phyloP scores from a whole-genome alignment of 2,797 vertebrate genomes.

The Takifugu ocellatus region DNA sequence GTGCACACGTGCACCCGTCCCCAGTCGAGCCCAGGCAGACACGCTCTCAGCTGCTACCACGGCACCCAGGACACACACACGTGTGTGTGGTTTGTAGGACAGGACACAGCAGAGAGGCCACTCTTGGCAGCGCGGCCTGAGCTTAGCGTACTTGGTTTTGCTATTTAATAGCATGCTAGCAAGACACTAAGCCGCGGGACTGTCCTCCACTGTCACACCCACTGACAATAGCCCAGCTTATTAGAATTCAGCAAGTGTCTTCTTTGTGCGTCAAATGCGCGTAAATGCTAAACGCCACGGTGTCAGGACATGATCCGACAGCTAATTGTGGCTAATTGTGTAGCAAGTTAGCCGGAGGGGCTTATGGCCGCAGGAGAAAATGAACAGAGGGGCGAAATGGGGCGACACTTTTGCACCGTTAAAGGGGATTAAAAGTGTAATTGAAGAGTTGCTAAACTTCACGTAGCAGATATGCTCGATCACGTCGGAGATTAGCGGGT shows the following conservation, averaged over 20 bases:
- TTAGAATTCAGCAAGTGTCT: conserved; percentile 37
- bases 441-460: conserved; percentile 2
- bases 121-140: no score
- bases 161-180: neutral
- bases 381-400: conserved; percentile 13
- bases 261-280: conserved; percentile 22
- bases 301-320: conserved; percentile 53
- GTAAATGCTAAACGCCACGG: conserved; percentile 38
- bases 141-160: no score
- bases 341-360: conserved; percentile 31
- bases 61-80: no score
- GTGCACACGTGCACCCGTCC: conserved; percentile 10
- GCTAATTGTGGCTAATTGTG: conserved; percentile 57
- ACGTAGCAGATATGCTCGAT: conserved; percentile 21
- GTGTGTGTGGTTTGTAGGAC: no score
- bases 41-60: conserved; percentile 55
- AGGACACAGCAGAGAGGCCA: no score
- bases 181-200: conserved; percentile 14
- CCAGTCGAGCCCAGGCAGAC: conserved; percentile 24
- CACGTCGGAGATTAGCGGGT: no score
- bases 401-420: conserved; percentile 15
- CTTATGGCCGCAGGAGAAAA: conserved; percentile 19
- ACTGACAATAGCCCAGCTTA: conserved; percentile 28
- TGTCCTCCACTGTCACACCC: conserved; percentile 27
- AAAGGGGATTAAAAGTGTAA: no score